A percentile compares a stretch with the other conserved stretches of the same genome.
Conservation (phyloP, 2,113 vertebrate species). For the Pangasianodon gigas region DNA sequence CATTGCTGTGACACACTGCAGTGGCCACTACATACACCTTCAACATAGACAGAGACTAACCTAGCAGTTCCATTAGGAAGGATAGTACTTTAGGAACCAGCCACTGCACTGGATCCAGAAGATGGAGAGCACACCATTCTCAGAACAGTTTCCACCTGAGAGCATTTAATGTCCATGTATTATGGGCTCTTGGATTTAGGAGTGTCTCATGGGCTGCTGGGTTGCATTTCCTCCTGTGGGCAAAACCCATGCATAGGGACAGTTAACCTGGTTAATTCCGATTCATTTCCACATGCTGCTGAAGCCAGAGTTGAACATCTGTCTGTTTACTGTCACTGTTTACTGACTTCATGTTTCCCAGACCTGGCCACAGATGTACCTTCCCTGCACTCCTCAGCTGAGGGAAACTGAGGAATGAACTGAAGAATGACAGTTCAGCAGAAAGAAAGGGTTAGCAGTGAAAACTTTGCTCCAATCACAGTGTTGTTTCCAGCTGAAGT, state of each 20-base stretch:
- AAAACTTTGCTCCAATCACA: no score
- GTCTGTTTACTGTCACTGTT: background rate
- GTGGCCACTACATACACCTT: no score
- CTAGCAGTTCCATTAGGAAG: background rate
- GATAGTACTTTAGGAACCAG: background rate
- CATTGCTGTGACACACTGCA: no score
- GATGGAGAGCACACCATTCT: background rate
- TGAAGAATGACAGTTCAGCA: no score
- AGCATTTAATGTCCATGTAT: background rate
- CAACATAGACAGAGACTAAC: no score
- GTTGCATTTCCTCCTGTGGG: background rate
- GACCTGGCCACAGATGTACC: background rate
- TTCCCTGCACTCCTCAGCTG: no score
- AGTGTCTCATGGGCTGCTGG: background rate
- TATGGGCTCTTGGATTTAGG: no score
- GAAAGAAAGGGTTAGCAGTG: no score
- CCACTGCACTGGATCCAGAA: no score
- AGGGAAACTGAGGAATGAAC: no score
- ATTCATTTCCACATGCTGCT: background rate
- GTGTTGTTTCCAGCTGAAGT: no score
- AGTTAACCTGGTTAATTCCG: background rate
- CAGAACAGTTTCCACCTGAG: background rate
- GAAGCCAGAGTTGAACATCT: background rate
- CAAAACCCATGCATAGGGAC: background rate
- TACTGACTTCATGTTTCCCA: no score